Evolutionary conservation across 2,888 invertebrate genomes (phyloP).

Genomic region (Meliscaeva auricollis): DNA sequence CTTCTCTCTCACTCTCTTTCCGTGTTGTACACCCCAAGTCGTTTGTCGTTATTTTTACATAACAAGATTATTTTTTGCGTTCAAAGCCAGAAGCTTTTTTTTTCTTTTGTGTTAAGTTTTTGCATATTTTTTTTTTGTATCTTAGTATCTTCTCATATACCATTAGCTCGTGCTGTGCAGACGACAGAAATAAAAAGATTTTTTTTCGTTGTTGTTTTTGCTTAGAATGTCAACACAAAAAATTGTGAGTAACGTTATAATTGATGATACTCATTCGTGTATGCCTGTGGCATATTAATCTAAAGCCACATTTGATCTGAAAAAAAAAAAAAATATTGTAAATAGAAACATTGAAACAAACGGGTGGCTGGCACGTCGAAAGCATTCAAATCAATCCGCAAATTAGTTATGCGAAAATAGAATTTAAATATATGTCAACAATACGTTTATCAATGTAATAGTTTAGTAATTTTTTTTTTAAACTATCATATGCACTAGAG

Average conservation of each 20-base stretch:
- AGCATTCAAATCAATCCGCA: not conserved
- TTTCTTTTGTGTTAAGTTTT: not conserved
- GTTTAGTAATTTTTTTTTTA: not conserved
- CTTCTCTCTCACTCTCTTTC: not conserved
- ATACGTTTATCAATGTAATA: not conserved
- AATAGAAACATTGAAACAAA: not conserved
- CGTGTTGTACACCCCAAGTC: not conserved
- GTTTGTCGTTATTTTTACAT: constrained; percentile 16
- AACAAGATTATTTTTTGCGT: constrained; percentile 25
- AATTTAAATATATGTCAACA: not conserved
- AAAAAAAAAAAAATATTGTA: constrained; percentile 11
- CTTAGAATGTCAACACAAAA: constrained; percentile 5
- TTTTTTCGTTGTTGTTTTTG: not conserved
- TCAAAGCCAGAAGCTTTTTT: constrained; percentile 18
- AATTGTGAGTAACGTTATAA: constrained; percentile 17
- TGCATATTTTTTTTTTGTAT: not conserved
- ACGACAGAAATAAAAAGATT: constrained; percentile 10
- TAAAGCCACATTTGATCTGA: not conserved
- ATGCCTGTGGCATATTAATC: constrained; percentile 23
- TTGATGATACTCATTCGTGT: constrained; percentile 1
- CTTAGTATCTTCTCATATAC: not conserved
- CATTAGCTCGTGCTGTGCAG: constrained; percentile 2
- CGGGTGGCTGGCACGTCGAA: not conserved
- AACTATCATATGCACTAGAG: not conserved
- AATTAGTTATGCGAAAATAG: not conserved